Percentiles rank a stretch among this genome's conserved stretches.
These are phyloP conservation scores for Tangara arthus DNA, from an alignment of 2,797 vertebrate genomes.

Conservation along the genomic window DNA sequence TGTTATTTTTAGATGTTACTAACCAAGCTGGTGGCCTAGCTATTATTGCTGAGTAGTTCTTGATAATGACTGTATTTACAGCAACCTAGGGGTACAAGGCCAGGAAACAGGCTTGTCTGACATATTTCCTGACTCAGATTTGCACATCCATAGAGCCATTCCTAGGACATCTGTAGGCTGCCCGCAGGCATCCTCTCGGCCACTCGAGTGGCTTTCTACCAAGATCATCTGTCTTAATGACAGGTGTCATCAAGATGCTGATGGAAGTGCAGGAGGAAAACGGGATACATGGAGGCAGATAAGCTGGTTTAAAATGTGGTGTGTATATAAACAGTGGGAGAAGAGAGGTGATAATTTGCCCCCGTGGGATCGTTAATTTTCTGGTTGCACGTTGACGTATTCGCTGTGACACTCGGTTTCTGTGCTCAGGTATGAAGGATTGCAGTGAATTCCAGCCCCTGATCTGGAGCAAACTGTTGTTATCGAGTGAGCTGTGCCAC, in stretches of 20 bases:
- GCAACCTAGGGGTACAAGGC: conserved; percentile 3
- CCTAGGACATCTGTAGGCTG: conserved; percentile 18
- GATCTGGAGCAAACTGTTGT: neutral
- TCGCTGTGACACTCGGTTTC: neutral
- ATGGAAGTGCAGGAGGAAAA: neutral
- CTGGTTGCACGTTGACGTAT: neutral
- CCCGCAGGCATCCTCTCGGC: conserved; percentile 21
- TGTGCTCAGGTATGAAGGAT: neutral
- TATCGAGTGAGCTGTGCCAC: neutral
- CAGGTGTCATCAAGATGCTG: conserved; percentile 12
- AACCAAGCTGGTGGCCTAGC: neutral
- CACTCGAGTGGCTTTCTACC: neutral
- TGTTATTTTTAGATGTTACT: neutral
- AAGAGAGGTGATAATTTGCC: neutral
- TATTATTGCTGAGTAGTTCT: neutral
- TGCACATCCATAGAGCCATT: neutral
- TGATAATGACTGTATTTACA: neutral
- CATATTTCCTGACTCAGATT: conserved; percentile 45
- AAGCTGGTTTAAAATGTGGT: neutral
- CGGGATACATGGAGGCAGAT: neutral
- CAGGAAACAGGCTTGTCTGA: conserved; percentile 62
- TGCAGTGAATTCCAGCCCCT: neutral
- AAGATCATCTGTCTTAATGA: conserved; percentile 39
- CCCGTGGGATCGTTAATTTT: neutral
- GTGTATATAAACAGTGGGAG: neutral